Evolutionary conservation across 1,140 invertebrate genomes (phyloP).

Genomic region (Cheumatopsyche charites): DNA sequence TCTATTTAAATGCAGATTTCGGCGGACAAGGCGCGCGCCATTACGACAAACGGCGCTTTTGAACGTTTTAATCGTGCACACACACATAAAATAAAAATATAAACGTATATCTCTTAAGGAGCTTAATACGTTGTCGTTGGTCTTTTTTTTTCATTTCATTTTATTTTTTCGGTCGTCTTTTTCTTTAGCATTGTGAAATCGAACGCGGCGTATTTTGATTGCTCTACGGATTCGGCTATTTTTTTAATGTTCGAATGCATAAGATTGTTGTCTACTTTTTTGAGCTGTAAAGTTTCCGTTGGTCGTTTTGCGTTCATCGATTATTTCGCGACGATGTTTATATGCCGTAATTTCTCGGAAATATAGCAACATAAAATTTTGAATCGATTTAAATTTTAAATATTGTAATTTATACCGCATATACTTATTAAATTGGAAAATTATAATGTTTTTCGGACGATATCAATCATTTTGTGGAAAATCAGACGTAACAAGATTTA

Average conservation of each 20-base stretch:
- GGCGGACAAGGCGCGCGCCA: neutral
- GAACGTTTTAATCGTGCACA: constrained; percentile 10
- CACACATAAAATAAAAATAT: constrained; percentile 11
- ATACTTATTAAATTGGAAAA: too few species aligned
- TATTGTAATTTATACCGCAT: too few species aligned
- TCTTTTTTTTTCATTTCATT: neutral
- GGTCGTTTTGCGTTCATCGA: too few species aligned
- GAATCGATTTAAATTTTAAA: too few species aligned
- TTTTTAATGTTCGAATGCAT: neutral
- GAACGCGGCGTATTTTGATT: neutral
- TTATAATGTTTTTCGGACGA: too few species aligned
- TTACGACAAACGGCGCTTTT: constrained; percentile 1
- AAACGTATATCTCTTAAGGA: constrained; percentile 6
- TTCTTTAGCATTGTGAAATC: constrained; percentile 1
- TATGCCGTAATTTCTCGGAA: too few species aligned
- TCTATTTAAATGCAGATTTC: constrained; percentile 25
- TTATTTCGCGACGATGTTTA: too few species aligned
- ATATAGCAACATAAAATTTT: too few species aligned
- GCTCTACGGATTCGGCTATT: neutral
- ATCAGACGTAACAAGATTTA: too few species aligned
- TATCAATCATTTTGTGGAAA: too few species aligned
- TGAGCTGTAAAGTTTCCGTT: too few species aligned
- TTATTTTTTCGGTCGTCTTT: neutral
- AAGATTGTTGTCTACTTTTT: too few species aligned
- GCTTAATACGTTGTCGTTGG: neutral